A percentile compares a stretch with the other conserved stretches of the same genome.
These are phyloP conservation scores for Meda fulgida DNA, from an alignment of 2,797 vertebrate genomes.

Conservation along the genomic window DNA sequence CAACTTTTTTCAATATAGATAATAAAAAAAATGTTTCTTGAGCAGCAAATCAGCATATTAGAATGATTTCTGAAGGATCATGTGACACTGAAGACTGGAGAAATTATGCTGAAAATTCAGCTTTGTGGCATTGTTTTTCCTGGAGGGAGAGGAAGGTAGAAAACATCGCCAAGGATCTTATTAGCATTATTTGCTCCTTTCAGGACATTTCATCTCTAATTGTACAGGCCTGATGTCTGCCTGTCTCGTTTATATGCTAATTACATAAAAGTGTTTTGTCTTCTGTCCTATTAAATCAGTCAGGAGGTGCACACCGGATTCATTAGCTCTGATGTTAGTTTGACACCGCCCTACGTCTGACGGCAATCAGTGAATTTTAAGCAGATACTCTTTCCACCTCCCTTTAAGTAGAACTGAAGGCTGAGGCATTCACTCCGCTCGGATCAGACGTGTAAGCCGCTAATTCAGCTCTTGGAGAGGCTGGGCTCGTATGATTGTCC, in stretches of 20 bases:
- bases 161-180: conserved; percentile 50
- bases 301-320: conserved; percentile 63
- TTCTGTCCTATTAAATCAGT: conserved; percentile 68
- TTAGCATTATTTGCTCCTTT: conserved; percentile 58
- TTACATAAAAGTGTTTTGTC: conserved; percentile 67
- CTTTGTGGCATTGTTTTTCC: conserved; percentile 11
- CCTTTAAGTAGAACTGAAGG: conserved; percentile 34
- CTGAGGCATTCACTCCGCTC: conserved; percentile 28
- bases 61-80: too few relatives aligned
- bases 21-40: too few relatives aligned
- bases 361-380: conserved; percentile 65
- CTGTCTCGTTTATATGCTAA: conserved; percentile 71
- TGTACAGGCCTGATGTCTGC: conserved; percentile 60
- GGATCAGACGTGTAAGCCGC: conserved; percentile 39
- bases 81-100: too few relatives aligned
- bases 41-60: too few relatives aligned
- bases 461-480: conserved; percentile 50
- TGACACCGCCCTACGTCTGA: conserved; percentile 63
- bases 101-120: too few relatives aligned
- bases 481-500: conserved; percentile 48
- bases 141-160: conserved; percentile 53
- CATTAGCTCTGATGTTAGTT: conserved; percentile 65
- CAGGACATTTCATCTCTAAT: conserved; percentile 63
- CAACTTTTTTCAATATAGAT: too few relatives aligned
- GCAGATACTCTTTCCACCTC: conserved; percentile 40